phyloP scores from a whole-genome alignment of 2,888 invertebrate species.

The Drosophila hamatofila region DNA sequence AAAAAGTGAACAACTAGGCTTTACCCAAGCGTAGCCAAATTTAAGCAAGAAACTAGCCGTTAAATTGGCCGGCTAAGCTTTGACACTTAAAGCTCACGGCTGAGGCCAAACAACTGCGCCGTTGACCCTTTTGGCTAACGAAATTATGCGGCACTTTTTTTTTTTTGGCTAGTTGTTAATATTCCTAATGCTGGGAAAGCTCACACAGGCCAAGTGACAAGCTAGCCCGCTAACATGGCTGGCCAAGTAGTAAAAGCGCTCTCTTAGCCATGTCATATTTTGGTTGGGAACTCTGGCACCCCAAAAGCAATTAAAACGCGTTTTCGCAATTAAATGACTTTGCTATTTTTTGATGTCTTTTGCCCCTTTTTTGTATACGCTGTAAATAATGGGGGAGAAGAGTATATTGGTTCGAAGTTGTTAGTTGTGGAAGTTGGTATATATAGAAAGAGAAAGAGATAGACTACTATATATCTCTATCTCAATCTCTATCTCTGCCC shows the following conservation, averaged over 20 bases:
- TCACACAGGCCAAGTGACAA: slow-evolving; percentile 38
- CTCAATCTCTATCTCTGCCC: neutral
- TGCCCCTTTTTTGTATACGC: slow-evolving; percentile 10
- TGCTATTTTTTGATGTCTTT: slow-evolving; percentile 71
- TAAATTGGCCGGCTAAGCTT: slow-evolving; percentile 37
- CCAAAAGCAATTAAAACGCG: slow-evolving; percentile 79
- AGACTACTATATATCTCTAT: neutral
- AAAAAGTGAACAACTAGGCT: slow-evolving; percentile 5
- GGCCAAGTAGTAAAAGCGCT: slow-evolving; percentile 10
- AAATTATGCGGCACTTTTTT: slow-evolving; percentile 54
- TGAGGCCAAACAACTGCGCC: slow-evolving; percentile 26
- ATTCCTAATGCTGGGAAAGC: slow-evolving; percentile 63
- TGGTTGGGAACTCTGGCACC: slow-evolving; percentile 30
- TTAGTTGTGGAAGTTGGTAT: neutral
- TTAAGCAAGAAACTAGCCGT: slow-evolving; percentile 42
- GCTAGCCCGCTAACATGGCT: slow-evolving; percentile 9
- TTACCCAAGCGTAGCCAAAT: slow-evolving; percentile 30
- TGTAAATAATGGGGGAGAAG: neutral
- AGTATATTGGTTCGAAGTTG: neutral
- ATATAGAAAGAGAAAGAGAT: neutral
- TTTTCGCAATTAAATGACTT: slow-evolving; percentile 80
- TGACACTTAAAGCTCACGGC: slow-evolving; percentile 38
- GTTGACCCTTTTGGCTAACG: slow-evolving; percentile 37
- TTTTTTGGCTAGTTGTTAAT: slow-evolving; percentile 10
- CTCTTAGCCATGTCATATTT: slow-evolving; percentile 50